Conservation (phyloP, 2,888 invertebrate species). For the Drosophila picticornis region DNA sequence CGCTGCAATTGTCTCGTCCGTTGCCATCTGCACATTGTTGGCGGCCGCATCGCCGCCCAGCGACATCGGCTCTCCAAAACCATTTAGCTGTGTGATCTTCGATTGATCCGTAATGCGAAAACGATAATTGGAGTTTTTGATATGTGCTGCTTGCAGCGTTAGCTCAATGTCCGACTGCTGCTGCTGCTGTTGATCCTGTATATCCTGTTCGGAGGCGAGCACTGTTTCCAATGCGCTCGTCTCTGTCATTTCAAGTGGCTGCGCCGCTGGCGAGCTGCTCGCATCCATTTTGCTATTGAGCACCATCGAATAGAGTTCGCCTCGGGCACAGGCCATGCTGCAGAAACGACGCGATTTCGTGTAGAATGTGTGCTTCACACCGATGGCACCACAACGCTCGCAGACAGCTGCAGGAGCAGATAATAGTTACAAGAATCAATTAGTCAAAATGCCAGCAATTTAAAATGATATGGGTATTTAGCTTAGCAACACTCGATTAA, state of each 20-base stretch:
- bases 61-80: slow-evolving; percentile 80
- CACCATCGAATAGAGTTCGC: slow-evolving; percentile 84
- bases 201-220: slow-evolving; percentile 7
- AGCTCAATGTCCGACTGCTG: slow-evolving; percentile 83
- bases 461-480: background rate
- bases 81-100: slow-evolving; percentile 83
- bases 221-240: slow-evolving; percentile 20
- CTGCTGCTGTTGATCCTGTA: slow-evolving; percentile 53
- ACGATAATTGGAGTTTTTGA: slow-evolving; percentile 84
- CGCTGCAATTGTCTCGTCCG: slow-evolving; percentile 70
- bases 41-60: slow-evolving; percentile 71
- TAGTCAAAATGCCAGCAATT: background rate
- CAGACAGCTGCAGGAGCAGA: slow-evolving; percentile 88
- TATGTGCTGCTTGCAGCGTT: slow-evolving; percentile 83
- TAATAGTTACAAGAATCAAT: background rate
- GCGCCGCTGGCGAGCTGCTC: slow-evolving; percentile 46
- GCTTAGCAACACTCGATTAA: background rate
- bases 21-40: slow-evolving; percentile 69
- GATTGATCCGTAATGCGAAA: slow-evolving; percentile 85
- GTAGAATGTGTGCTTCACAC: slow-evolving; percentile 94
- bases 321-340: slow-evolving; percentile 91
- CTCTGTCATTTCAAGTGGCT: slow-evolving; percentile 47
- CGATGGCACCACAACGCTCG: slow-evolving; percentile 93
- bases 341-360: slow-evolving; percentile 93
- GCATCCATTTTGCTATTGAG: slow-evolving; percentile 82